phyloP scores from a whole-genome alignment of 2,113 vertebrate genomes.

The Morone chrysops region DNA sequence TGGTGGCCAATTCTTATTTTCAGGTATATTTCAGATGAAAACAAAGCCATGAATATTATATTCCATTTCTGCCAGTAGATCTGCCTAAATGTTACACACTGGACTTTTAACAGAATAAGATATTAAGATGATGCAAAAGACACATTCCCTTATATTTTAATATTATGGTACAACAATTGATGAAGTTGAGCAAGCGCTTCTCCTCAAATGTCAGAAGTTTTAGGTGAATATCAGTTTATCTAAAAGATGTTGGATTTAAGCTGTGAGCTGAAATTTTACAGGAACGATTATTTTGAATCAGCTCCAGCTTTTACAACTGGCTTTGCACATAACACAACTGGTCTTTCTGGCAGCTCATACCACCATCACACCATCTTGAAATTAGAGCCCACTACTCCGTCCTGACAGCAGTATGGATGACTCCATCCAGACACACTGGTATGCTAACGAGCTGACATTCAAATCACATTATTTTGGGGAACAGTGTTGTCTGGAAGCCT shows the following conservation, averaged over 20 bases:
- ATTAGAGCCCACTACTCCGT: not conserved
- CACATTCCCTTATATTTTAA: not conserved
- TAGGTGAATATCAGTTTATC: not conserved
- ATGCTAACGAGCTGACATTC: conserved; percentile 43
- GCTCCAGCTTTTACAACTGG: not conserved
- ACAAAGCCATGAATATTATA: too few relatives aligned
- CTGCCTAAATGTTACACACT: too few relatives aligned
- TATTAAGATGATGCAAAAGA: not conserved
- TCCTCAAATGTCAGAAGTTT: not conserved
- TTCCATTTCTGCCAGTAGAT: too few relatives aligned
- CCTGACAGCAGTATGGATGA: not conserved
- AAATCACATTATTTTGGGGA: conserved; percentile 23
- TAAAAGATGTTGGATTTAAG: not conserved
- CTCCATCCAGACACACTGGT: conserved; percentile 10
- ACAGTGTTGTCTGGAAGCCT: conserved; percentile 6
- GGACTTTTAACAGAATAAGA: not conserved
- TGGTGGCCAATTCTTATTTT: too few relatives aligned
- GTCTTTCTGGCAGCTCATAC: not conserved
- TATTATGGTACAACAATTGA: too few relatives aligned
- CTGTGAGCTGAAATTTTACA: not conserved
- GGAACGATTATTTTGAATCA: conserved; percentile 41
- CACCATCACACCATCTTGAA: not conserved
- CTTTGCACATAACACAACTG: not conserved
- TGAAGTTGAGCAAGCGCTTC: too few relatives aligned
- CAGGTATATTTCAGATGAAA: too few relatives aligned